Base-by-base conservation (phyloP, 2,888 invertebrate genomes). In the Latheticus oryzae region DNA sequence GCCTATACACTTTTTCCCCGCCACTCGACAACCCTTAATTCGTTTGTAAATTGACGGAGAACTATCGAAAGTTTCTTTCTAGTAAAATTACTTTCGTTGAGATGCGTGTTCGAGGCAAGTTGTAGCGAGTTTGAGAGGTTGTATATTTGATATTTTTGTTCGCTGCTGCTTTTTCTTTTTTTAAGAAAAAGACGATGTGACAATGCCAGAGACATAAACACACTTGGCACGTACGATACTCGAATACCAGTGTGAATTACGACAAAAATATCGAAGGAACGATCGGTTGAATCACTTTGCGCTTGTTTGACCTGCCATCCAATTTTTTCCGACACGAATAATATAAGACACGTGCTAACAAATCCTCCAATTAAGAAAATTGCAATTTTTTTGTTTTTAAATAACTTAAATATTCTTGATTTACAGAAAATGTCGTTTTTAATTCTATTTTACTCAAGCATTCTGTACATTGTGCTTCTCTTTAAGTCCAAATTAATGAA, bases 141-240 rank as follows among this genome's bases (percentile, higher is more conserved):
- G 33, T 35, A 28, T 17, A 48, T 48, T 48, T 35, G 35, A 48
- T 35, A 48, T 48, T 48, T 43, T 48, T 30, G 13, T 11, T n/a
- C n/a, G n/a, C n/a, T n/a, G n/a, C n/a, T n/a, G n/a, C n/a, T n/a
- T n/a, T n/a, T n/a, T n/a, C n/a, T n/a, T n/a, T n/a, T n/a, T n/a
- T n/a, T n/a, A n/a, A n/a, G n/a, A n/a, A n/a, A 3, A 55, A 50
- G 50, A 42, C 50, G 58, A 28, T 40, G 56, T 54, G 52, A 54
- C 52, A 61, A 52, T 53, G 43, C 50, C 50, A 48, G 52, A 55
- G 40, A 48, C 43, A 60, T 60, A 58, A 65, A 61, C 60, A 65
- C 53, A 38, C 61, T 32, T 38, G 62, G 51, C 64, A 63, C 64
- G 62, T 61, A 60, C 45, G 43, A 35, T 26, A 23, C 62, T 50